phyloP scores from a whole-genome alignment of 1,140 invertebrate genomes.

The Oryzaephilus surinamensis region DNA sequence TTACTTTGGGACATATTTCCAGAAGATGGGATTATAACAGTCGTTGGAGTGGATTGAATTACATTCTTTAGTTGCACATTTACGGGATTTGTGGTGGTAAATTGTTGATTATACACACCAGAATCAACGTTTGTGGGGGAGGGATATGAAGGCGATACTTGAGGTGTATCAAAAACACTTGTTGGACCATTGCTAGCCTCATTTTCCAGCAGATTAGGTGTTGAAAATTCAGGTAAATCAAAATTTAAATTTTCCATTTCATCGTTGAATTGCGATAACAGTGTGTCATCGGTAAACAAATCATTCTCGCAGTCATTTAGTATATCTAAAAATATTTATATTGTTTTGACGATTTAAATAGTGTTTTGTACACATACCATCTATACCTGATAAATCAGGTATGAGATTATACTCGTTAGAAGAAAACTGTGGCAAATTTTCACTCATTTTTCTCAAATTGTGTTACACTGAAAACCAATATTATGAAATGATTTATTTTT shows the following conservation, averaged over 20 bases:
- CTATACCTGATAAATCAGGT: no score
- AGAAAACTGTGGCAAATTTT: no score
- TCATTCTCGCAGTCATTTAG: constrained; percentile 32
- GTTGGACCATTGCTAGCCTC: no score
- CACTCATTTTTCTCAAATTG: constrained; percentile 25
- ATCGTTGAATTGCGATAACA: constrained; percentile 29
- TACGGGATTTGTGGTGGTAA: constrained; percentile 14
- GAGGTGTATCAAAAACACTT: constrained; percentile 13
- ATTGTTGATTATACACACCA: constrained; percentile 5
- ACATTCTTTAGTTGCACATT: constrained; percentile 11
- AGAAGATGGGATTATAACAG: no score
- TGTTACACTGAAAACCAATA: no score
- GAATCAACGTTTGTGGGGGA: no score
- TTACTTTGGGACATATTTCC: no score
- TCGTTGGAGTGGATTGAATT: constrained; percentile 11
- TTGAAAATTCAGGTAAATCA: constrained; percentile 19
- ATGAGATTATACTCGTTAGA: no score
- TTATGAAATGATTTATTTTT: no score
- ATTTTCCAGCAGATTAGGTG: neutral
- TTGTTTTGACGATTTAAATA: constrained; percentile 8
- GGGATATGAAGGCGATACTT: constrained; percentile 8
- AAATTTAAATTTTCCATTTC: constrained; percentile 28
- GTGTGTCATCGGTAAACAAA: constrained; percentile 28
- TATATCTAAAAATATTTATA: constrained; percentile 29
- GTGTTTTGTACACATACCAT: constrained; percentile 30